These are phyloP conservation scores for Ctenopoma multispine DNA, from an alignment of 2,797 vertebrate species.

Conservation along the genomic window DNA sequence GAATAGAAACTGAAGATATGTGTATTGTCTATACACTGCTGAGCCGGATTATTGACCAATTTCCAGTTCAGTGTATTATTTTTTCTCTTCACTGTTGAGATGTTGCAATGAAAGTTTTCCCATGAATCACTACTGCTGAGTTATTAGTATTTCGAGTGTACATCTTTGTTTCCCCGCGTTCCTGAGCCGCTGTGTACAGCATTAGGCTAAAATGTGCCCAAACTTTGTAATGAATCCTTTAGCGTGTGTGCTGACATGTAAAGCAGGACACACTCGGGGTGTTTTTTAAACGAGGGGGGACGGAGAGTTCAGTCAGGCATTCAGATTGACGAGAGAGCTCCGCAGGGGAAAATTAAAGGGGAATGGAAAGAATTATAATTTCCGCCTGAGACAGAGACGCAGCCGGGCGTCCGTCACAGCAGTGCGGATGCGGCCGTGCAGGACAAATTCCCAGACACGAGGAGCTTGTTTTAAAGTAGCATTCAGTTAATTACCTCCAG, in stretches of 20 bases:
- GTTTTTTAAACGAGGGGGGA: conserved; percentile 28
- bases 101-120: too few relatives aligned
- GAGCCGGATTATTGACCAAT: too few relatives aligned
- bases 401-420: neutral
- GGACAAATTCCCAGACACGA: conserved; percentile 23
- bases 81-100: too few relatives aligned
- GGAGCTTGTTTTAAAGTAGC: conserved; percentile 30
- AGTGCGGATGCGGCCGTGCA: conserved; percentile 10
- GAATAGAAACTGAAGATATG: too few relatives aligned
- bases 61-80: too few relatives aligned
- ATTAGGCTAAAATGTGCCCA: fast-evolving
- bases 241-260: neutral
- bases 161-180: too few relatives aligned
- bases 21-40: too few relatives aligned
- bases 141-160: too few relatives aligned
- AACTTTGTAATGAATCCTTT: neutral
- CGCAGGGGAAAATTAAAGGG: neutral
- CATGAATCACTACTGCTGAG: too few relatives aligned
- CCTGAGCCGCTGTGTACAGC: too few relatives aligned
- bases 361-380: conserved; percentile 16
- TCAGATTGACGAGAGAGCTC: neutral
- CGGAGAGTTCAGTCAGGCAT: neutral
- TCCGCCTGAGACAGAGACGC: neutral
- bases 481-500: conserved; percentile 17
- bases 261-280: conserved; percentile 6